phyloP scores from a whole-genome alignment of 35 echinoderm and acorn worm genomes.

The Apostichopus californicus region DNA sequence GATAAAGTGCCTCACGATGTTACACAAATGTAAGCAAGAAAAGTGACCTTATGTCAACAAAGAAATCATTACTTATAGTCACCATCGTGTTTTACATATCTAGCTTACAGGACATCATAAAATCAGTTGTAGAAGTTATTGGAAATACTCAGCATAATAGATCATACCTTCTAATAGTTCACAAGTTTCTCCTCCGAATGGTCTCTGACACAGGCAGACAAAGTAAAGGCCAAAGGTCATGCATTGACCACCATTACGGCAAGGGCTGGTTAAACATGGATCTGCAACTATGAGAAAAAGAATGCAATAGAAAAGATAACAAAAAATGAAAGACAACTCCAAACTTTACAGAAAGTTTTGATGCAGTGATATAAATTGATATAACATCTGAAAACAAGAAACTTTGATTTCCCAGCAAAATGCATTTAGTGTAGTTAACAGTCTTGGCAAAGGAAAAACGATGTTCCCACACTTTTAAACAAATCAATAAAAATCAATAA shows the following conservation, averaged over 20 bases:
- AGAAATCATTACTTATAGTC: too few relatives aligned
- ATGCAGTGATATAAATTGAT: neutral
- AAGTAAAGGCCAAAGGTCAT: constrained; percentile 14
- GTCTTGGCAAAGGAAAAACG: too few relatives aligned
- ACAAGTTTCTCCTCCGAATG: constrained; percentile 25
- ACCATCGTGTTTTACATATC: too few relatives aligned
- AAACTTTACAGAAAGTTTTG: neutral
- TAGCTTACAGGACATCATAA: too few relatives aligned
- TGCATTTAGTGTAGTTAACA: too few relatives aligned
- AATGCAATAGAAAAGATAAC: neutral
- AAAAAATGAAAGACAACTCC: neutral
- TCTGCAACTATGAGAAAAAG: neutral
- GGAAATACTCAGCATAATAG: neutral
- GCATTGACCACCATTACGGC: constrained; percentile 37
- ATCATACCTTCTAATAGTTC: constrained; percentile 13
- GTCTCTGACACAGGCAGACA: constrained; percentile 8
- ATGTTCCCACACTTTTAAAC: too few relatives aligned
- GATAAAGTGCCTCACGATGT: too few relatives aligned
- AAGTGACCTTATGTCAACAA: too few relatives aligned
- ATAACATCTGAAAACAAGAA: neutral
- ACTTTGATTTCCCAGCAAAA: too few relatives aligned
- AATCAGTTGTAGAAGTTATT: too few relatives aligned
- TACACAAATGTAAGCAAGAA: too few relatives aligned
- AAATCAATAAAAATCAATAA: too few relatives aligned
- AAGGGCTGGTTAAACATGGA: constrained; percentile 9